Evolutionary conservation across 2,888 invertebrate genomes (phyloP), one percentile per base, ranked within the genome.

Genomic region (Neoascia interrupta): DNA sequence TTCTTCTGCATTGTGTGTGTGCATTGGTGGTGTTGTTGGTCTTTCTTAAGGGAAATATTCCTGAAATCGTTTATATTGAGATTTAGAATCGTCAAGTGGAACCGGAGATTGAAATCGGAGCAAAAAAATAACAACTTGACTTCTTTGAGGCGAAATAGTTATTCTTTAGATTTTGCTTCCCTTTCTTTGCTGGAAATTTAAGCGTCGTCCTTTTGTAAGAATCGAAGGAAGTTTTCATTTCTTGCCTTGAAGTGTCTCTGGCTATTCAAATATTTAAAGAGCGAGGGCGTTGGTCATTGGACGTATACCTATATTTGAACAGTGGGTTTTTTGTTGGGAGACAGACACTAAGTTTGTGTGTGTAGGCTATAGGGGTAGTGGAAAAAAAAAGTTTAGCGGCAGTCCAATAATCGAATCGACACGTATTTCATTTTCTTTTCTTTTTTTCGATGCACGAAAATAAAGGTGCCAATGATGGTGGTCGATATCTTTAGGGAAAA

Each of bases 11-110:
- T 21, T 15, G 19, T 8, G 16, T 43, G 37, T 15, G 10, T 31
- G 31, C 31, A n/a, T 31, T 31, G 31, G 31, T 31, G 10, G 10
- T 31, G 10, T 31, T 31, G 31, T 31, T 31, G n/a, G 18, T 28
- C n/a, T 34, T 8, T 47, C 18, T 31, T 26, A 6, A 2, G 15
- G 8, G 10, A 28, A 19, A 28, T 18, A 51, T 37, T 15, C 19
- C 16, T 15, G 21, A 23, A 54, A 63, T 19, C 54, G 56, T 70
- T 70, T 75, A 63, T 75, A 63, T 70, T 70, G 43, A 69, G 70
- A 75, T 70, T 54, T 53, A 37, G 63, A 70, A 70, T 75, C 56
- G 75, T 75, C 69, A 70, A 75, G 75, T 75, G 63, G 70, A 75
- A 75, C 51, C 70, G 63, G 63, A 75, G 49, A 75, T 75, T 75